Conservation (phyloP, 2,797 vertebrate genomes). For the Sebastes itinus region DNA sequence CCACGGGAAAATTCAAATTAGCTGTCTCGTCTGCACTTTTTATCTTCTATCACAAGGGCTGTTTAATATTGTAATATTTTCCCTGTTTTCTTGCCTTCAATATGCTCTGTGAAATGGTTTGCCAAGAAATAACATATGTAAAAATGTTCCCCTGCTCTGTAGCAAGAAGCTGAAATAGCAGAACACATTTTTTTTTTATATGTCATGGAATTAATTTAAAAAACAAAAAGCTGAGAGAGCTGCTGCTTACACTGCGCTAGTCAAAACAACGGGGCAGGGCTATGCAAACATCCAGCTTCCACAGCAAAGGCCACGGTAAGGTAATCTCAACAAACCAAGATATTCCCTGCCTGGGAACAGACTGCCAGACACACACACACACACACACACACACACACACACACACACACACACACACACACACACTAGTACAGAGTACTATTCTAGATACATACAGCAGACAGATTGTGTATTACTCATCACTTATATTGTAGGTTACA, state of each 20-base stretch:
- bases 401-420: not conserved
- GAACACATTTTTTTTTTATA: constrained; percentile 25
- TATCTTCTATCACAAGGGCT: not conserved
- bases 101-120: not conserved
- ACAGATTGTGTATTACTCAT: not conserved
- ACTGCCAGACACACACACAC: not conserved
- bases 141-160: not conserved
- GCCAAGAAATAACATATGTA: not conserved
- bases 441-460: not conserved
- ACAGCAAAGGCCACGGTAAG: constrained; percentile 66
- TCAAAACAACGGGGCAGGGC: constrained; percentile 59
- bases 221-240: constrained; percentile 40
- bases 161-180: constrained; percentile 7
- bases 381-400: not conserved
- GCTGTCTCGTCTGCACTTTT: not conserved
- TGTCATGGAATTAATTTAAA: constrained; percentile 49
- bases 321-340: constrained; percentile 48
- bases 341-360: constrained; percentile 39
- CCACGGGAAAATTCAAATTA: constrained; percentile 27
- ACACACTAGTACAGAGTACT: not conserved
- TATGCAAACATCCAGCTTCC: constrained; percentile 64
- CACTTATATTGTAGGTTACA: not conserved
- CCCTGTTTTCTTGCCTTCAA: constrained; percentile 17
- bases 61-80: constrained; percentile 6
- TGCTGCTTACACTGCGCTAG: constrained; percentile 38